Evolutionary conservation across 2,797 vertebrate species (phyloP).

Genomic region (Sebastolobus alascanus): DNA sequence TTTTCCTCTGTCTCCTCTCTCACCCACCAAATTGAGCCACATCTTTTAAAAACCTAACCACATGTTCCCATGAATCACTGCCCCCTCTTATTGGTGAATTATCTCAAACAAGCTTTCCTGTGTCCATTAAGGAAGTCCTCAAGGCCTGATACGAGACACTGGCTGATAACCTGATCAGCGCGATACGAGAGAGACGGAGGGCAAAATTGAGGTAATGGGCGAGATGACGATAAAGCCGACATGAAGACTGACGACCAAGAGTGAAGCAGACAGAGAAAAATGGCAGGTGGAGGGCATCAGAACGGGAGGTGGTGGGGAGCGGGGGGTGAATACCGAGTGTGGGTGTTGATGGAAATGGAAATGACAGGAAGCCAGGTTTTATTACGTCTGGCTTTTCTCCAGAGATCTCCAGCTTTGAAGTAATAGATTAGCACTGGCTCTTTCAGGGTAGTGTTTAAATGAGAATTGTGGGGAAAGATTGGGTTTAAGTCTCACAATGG

Average conservation of each 20-base stretch:
- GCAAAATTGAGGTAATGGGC: slow-evolving; percentile 38
- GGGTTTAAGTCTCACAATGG: not conserved
- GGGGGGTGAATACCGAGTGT: slow-evolving; percentile 5
- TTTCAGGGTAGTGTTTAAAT: slow-evolving; percentile 49
- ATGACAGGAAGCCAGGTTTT: slow-evolving; percentile 53
- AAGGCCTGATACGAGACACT: not conserved
- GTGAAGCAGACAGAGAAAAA: slow-evolving; percentile 21
- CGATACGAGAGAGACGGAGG: not conserved
- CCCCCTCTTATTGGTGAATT: not conserved
- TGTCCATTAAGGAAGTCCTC: slow-evolving; percentile 35
- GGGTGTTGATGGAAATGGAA: slow-evolving; percentile 48
- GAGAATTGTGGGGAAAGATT: slow-evolving; percentile 25
- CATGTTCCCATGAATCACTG: not conserved
- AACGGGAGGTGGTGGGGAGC: not conserved
- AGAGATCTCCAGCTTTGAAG: slow-evolving; percentile 45
- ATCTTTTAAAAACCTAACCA: slow-evolving; percentile 11
- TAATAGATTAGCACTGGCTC: slow-evolving; percentile 10
- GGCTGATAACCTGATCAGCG: slow-evolving; percentile 38
- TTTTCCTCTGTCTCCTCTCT: slow-evolving; percentile 9
- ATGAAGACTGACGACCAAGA: not conserved
- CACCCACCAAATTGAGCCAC: not conserved
- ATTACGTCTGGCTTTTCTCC: slow-evolving; percentile 53
- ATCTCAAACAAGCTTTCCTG: slow-evolving; percentile 33
- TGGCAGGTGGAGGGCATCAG: not conserved
- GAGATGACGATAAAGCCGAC: slow-evolving; percentile 1